Percentiles rank a stretch among this genome's conserved stretches.
Conservation (phyloP, 2,113 vertebrate species). For the Microtus montanus region DNA sequence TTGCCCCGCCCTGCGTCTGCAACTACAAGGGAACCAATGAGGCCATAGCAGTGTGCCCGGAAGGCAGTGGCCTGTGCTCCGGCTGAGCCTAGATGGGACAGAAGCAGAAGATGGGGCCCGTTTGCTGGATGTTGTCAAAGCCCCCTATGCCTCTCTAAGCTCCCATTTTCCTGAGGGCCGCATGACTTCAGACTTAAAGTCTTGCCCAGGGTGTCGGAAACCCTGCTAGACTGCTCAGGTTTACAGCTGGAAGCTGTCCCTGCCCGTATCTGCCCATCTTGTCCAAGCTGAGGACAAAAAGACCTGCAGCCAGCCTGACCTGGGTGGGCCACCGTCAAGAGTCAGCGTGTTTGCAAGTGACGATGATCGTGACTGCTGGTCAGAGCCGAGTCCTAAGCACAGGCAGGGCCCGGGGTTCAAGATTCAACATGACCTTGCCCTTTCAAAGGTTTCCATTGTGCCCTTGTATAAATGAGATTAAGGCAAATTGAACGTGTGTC, state of each 20-base stretch:
- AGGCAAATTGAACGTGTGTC: neutral
- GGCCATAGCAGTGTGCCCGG: rapidly evolving
- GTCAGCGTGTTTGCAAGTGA: neutral
- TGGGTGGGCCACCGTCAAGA: rapidly evolving
- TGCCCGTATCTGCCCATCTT: rapidly evolving
- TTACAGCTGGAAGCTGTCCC: neutral
- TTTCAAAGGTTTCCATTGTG: neutral
- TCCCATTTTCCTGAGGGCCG: neutral
- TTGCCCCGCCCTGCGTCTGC: neutral
- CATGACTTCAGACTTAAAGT: neutral
- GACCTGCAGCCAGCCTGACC: rapidly evolving
- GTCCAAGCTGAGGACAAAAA: neutral
- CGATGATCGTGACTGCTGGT: rapidly evolving
- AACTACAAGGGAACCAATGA: neutral
- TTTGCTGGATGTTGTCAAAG: neutral
- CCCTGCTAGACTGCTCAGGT: neutral
- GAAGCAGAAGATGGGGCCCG: rapidly evolving
- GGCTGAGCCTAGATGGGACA: neutral
- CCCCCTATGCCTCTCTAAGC: neutral
- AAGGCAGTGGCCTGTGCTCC: rapidly evolving
- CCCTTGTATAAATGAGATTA: neutral
- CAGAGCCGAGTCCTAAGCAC: neutral
- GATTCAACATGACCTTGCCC: neutral
- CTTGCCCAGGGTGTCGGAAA: neutral
- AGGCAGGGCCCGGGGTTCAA: neutral